Evolutionary conservation across 1,140 invertebrate species (phyloP).

Genomic region (Procambarus clarkii): DNA sequence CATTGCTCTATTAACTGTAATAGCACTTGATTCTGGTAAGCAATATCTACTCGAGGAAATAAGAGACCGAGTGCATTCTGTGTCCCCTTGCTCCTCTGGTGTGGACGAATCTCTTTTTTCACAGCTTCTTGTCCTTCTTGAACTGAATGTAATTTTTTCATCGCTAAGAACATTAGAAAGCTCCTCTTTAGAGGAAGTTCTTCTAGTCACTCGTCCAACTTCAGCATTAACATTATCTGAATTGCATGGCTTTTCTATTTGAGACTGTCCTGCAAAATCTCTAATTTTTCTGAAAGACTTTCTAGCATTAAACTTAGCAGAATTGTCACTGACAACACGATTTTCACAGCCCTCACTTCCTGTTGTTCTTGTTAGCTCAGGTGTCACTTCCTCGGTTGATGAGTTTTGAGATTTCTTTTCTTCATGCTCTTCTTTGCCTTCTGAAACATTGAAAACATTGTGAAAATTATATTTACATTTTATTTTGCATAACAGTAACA

Average conservation of each 20-base stretch:
- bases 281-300: slow-evolving; percentile 37
- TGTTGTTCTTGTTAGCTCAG: background rate
- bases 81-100: background rate
- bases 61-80: background rate
- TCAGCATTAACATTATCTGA: background rate
- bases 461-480: background rate
- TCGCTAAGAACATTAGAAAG: background rate
- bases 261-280: slow-evolving; percentile 11
- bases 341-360: background rate
- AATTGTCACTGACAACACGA: background rate
- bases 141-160: background rate
- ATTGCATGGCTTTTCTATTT: background rate
- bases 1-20: background rate
- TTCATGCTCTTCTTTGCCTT: slow-evolving; percentile 26
- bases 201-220: slow-evolving; percentile 28
- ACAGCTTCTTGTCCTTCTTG: slow-evolving; percentile 6
- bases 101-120: background rate
- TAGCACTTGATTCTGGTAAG: background rate
- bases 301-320: background rate
- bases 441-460: slow-evolving; percentile 17
- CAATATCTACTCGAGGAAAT: background rate
- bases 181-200: slow-evolving; percentile 41
- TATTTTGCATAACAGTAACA: no score
- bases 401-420: background rate
- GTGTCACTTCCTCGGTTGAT: background rate